A percentile compares a stretch with the other conserved stretches of the same genome.
phyloP scores from a whole-genome alignment of 2,113 vertebrate species.

The Mohoua ochrocephala region DNA sequence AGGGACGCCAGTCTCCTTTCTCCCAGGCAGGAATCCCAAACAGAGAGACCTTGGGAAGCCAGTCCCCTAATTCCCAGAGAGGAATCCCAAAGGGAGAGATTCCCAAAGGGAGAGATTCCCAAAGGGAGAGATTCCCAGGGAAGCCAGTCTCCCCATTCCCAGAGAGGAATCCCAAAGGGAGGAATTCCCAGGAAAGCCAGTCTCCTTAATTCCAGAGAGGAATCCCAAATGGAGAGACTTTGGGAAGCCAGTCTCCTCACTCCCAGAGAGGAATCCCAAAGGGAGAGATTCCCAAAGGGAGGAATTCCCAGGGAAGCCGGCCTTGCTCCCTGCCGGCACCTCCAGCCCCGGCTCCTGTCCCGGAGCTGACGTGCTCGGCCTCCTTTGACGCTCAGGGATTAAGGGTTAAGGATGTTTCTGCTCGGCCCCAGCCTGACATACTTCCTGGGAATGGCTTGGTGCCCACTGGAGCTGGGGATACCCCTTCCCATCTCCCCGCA shows the following conservation, averaged over 20 bases:
- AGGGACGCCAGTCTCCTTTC: no score
- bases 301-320: background rate
- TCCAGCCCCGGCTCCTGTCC: fast-evolving
- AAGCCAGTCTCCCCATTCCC: background rate
- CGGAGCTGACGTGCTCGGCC: fast-evolving
- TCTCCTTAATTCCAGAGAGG: background rate
- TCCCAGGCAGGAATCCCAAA: background rate
- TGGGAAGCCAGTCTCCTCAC: background rate
- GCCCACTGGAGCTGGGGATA: background rate
- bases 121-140: background rate
- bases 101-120: background rate
- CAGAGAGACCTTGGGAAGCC: no score
- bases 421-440: background rate
- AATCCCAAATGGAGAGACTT: background rate
- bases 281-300: background rate
- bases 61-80: background rate
- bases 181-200: no score
- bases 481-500: background rate
- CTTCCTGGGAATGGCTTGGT: background rate
- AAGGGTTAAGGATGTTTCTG: background rate
- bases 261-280: background rate
- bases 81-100: background rate
- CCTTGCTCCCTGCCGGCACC: background rate
- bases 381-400: background rate
- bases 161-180: background rate